Percentiles rank a stretch among this genome's conserved stretches.
Evolutionary conservation across 53 echinoderm and acorn worm genomes (phyloP).

Genomic region (Antedon mediterranea): DNA sequence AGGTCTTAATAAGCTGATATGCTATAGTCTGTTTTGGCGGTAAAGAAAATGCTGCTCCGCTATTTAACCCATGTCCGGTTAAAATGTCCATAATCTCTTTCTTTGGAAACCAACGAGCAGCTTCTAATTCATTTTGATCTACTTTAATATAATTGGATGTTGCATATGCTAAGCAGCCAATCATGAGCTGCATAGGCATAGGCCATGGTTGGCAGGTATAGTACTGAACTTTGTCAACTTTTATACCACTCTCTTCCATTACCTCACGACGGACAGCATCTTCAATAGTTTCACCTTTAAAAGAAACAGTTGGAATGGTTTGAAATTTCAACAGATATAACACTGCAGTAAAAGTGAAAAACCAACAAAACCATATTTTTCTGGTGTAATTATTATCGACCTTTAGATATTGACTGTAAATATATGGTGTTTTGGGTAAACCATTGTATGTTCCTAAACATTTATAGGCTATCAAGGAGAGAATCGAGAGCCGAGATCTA

Average conservation of each 20-base stretch:
- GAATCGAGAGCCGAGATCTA: too few relatives aligned
- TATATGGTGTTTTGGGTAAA: too few relatives aligned
- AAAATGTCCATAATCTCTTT: constrained; percentile 47
- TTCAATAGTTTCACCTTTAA: constrained; percentile 80
- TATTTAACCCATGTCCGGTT: constrained; percentile 2
- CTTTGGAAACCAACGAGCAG: constrained; percentile 66
- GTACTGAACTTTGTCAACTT: constrained; percentile 58
- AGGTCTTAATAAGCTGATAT: constrained; percentile 70
- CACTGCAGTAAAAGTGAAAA: too few relatives aligned
- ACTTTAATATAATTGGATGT: constrained; percentile 63
- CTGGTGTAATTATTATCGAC: too few relatives aligned
- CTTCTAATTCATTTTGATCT: constrained; percentile 71
- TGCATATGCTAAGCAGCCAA: constrained; percentile 82
- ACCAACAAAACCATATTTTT: too few relatives aligned
- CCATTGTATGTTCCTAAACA: too few relatives aligned
- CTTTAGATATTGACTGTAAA: too few relatives aligned
- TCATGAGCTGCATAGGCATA: constrained; percentile 92
- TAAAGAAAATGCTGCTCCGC: constrained; percentile 21
- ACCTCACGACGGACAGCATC: constrained; percentile 86
- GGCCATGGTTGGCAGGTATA: constrained; percentile 99
- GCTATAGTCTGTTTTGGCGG: constrained; percentile 74
- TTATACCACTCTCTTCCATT: constrained; percentile 77
- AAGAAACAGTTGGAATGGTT: neutral
- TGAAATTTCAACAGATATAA: neutral
- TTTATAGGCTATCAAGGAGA: too few relatives aligned